These are phyloP conservation scores for Podarcis cretensis DNA, from an alignment of 2,113 vertebrate genomes.

Conservation along the genomic window DNA sequence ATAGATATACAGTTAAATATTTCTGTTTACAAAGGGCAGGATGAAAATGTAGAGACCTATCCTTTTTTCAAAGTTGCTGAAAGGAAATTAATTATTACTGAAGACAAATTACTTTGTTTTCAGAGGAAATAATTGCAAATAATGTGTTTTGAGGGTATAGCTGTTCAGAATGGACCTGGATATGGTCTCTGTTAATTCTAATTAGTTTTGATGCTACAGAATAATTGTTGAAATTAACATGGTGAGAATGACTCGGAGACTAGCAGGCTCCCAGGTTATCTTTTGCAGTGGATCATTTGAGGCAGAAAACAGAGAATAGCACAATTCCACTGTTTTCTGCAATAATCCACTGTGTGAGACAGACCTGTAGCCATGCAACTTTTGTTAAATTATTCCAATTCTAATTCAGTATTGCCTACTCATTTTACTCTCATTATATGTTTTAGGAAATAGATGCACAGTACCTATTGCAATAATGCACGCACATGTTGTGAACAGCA, in stretches of 20 bases:
- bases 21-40: constrained; percentile 72
- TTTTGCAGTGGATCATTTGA: neutral
- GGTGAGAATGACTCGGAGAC: constrained; percentile 33
- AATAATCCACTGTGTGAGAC: neutral
- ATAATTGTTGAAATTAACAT: constrained; percentile 53
- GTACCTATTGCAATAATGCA: constrained; percentile 77
- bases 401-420: constrained; percentile 59
- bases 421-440: constrained; percentile 81
- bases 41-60: constrained; percentile 79
- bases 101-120: constrained; percentile 41
- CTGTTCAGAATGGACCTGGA: constrained; percentile 72
- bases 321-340: constrained; percentile 10
- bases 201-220: constrained; percentile 49
- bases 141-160: constrained; percentile 16
- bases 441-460: constrained; percentile 49
- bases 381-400: neutral
- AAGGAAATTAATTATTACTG: constrained; percentile 36
- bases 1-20: constrained; percentile 32
- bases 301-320: neutral
- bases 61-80: constrained; percentile 59
- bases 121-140: neutral
- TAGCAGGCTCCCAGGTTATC: neutral
- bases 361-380: neutral
- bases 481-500: constrained; percentile 68
- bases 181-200: constrained; percentile 71